These are phyloP conservation scores for Heliothis subflexa DNA, from an alignment of 1,140 invertebrate species.

Conservation along the genomic window DNA sequence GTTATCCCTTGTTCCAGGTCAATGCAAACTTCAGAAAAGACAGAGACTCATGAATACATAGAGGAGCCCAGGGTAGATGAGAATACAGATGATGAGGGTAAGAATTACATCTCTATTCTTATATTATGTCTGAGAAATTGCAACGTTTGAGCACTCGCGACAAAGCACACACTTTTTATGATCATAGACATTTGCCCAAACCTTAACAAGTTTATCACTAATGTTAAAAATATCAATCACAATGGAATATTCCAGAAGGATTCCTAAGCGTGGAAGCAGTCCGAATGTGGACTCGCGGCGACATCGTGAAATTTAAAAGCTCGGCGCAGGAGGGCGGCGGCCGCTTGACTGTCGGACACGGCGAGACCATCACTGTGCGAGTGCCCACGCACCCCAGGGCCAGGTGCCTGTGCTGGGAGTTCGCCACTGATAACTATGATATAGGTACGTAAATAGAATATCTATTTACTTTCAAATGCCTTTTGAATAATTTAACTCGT, in stretches of 20 bases:
- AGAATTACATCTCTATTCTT: background rate
- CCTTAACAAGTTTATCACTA: no score
- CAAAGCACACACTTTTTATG: no score
- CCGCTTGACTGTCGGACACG: conserved; percentile 98
- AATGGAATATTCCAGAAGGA: conserved; percentile 60
- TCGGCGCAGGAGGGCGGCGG: conserved; percentile 96
- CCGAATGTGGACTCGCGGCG: conserved; percentile 97
- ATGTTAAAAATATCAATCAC: no score
- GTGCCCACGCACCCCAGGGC: conserved; percentile 99
- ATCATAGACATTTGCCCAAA: no score
- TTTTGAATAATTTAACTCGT: no score
- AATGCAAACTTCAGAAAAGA: conserved; percentile 70
- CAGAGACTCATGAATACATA: conserved; percentile 62
- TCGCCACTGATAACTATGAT: conserved; percentile 99
- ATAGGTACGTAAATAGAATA: conserved; percentile 87
- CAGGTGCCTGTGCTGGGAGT: conserved; percentile 99
- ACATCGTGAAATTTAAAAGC: conserved; percentile 97
- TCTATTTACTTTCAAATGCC: no score
- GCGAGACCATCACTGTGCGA: conserved; percentile 98
- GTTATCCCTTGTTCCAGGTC: conserved; percentile 56
- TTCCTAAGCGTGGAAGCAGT: conserved; percentile 89
- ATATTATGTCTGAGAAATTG: background rate
- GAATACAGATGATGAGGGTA: conserved; percentile 73
- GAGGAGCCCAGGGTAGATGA: conserved; percentile 71
- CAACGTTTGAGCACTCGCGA: no score